Conservation (phyloP, 2,113 vertebrate species). For the Ancistrus triradiatus region DNA sequence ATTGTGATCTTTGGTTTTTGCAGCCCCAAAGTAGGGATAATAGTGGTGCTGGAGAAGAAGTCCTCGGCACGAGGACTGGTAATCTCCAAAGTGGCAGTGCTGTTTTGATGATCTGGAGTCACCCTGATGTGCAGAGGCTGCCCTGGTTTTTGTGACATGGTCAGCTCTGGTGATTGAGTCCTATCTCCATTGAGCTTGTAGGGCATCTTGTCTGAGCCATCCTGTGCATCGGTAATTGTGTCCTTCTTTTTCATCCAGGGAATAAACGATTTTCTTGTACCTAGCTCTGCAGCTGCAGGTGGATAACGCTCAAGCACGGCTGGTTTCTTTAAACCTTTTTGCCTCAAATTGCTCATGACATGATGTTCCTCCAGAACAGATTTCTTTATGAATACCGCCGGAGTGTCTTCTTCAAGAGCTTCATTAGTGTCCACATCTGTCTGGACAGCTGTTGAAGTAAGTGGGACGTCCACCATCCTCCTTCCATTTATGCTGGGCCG, state of each 20-base stretch:
- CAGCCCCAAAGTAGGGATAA: constrained; percentile 88
- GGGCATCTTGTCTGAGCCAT: constrained; percentile 61
- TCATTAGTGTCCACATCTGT: constrained; percentile 72
- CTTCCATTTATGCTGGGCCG: constrained; percentile 83
- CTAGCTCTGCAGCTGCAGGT: constrained; percentile 78
- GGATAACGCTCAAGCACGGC: constrained; percentile 84
- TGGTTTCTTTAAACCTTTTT: constrained; percentile 80
- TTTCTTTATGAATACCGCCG: constrained; percentile 88
- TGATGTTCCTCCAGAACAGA: constrained; percentile 93
- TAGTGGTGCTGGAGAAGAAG: constrained; percentile 90
- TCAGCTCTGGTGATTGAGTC: constrained; percentile 60
- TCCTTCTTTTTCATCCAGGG: constrained; percentile 91
- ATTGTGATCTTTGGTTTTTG: constrained; percentile 94
- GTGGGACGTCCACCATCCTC: constrained; percentile 81
- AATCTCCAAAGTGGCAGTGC: constrained; percentile 91
- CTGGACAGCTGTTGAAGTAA: constrained; percentile 84
- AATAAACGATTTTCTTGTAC: constrained; percentile 79
- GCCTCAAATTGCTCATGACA: constrained; percentile 90
- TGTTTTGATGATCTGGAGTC: constrained; percentile 83
- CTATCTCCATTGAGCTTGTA: constrained; percentile 46
- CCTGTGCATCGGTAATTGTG: constrained; percentile 50
- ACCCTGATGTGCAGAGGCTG: constrained; percentile 91
- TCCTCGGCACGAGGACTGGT: constrained; percentile 85
- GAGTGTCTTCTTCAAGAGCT: constrained; percentile 79
- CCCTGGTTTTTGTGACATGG: constrained; percentile 78